Conservation (phyloP, 2,888 invertebrate genomes). For the Penaeus monodon region DNA sequence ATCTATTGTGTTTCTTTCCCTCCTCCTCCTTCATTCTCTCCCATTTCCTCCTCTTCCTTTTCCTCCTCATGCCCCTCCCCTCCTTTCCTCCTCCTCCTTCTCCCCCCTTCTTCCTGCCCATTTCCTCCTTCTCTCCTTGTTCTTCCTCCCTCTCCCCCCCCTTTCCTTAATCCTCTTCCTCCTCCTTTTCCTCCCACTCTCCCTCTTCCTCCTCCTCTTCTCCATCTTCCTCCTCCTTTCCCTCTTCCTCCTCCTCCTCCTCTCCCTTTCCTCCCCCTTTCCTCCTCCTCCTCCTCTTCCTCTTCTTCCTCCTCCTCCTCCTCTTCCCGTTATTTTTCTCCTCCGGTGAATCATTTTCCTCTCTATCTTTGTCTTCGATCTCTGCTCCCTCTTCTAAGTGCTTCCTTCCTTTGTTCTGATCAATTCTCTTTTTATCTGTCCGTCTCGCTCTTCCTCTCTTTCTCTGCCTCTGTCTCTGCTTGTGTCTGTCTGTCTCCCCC, state of each 20-base stretch:
- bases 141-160: too few species aligned
- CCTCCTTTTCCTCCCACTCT: too few species aligned
- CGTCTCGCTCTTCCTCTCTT: background rate
- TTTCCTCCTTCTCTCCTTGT: too few species aligned
- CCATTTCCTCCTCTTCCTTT: background rate
- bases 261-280: background rate
- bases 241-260: background rate
- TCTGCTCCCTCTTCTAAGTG: background rate
- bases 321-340: background rate
- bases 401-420: background rate
- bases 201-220: too few species aligned
- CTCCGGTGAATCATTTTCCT: background rate
- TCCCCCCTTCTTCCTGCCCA: too few species aligned
- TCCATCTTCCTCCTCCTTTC: background rate
- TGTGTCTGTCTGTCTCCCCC: background rate
- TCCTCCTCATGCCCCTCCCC: too few species aligned
- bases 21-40: background rate
- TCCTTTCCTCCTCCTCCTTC: too few species aligned
- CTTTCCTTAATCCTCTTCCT: too few species aligned
- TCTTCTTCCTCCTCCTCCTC: background rate
- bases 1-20: background rate
- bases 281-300: background rate
- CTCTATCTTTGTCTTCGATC: background rate
- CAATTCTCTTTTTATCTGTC: background rate
- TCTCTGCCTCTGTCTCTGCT: too few species aligned